phyloP scores from a whole-genome alignment of 2,888 invertebrate genomes.

The Apamea epomidion region DNA sequence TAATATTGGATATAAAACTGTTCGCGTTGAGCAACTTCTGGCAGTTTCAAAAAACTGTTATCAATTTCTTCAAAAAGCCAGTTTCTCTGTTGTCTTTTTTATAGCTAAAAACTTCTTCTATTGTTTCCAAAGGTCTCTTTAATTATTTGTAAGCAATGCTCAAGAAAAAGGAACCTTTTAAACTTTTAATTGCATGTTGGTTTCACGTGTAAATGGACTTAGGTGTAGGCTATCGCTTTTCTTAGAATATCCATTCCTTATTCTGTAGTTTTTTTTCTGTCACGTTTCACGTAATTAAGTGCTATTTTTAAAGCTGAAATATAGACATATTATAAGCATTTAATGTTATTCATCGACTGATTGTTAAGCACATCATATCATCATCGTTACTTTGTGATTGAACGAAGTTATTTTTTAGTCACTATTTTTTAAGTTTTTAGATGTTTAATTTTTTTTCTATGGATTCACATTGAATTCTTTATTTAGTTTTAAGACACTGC shows the following conservation, averaged over 20 bases:
- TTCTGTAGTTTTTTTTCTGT: constrained; percentile 79
- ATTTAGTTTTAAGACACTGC: constrained; percentile 69
- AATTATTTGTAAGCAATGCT: constrained; percentile 74
- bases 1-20: constrained; percentile 30
- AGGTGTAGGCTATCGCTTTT: constrained; percentile 73
- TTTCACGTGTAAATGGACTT: constrained; percentile 72
- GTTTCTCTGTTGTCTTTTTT: constrained; percentile 28
- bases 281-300: constrained; percentile 77
- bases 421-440: constrained; percentile 69
- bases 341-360: constrained; percentile 84
- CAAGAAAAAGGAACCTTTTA: constrained; percentile 82
- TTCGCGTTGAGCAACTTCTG: constrained; percentile 40
- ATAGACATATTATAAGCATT: constrained; percentile 82
- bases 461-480: constrained; percentile 79
- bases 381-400: constrained; percentile 73
- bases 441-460: constrained; percentile 71
- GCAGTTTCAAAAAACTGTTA: constrained; percentile 39
- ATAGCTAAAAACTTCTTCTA: constrained; percentile 33
- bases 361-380: constrained; percentile 79
- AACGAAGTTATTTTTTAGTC: constrained; percentile 69
- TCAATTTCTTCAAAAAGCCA: constrained; percentile 22
- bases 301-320: constrained; percentile 78
- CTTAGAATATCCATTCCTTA: constrained; percentile 85
- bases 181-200: constrained; percentile 87
- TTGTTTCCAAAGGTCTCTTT: constrained; percentile 42